Base-by-base conservation (phyloP, 2,888 invertebrate species). In the Drosophila siamana region DNA sequence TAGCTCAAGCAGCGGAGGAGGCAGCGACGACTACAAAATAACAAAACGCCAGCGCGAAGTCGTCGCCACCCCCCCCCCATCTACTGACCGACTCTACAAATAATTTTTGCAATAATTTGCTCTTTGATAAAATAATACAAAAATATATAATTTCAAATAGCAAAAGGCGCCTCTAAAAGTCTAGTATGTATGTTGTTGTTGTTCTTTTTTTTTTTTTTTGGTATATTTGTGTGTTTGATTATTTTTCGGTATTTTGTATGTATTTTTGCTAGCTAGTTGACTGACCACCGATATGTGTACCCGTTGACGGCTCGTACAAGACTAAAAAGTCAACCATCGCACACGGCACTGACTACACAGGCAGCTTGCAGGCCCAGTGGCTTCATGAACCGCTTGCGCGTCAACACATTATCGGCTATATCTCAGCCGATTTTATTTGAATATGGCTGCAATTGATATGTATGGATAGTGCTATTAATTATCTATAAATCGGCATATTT, bases 301-400 rank as follows among this genome's bases (percentile, higher is more conserved):
- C 87, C 93, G 93, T 93, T 93, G 93, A 93, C 91, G 93, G 93
- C 93, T 93, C 93, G 93, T 93, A 92, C 93, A 94, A 94, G 93
- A 94, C 94, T 94, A 93, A 92, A 93, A 92, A 90, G 93, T 93
- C 93, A 55, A 93, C 72, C 93, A 93, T 93, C 92, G 92, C 93
- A 92, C 92, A 93, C 93, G 93, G 94, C 33, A 33, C n/a, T n/a
- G 94, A 93, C 94, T 94, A 94, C 83, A 19, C 19, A 19, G 43
- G 79, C 94, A 94, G 94, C 94, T 94, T 93, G 94, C 95, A 94
- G 94, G 94, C 93, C 33, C 33, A 82, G 93, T 93, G 93, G 82
- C 77, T 84, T 83, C 79, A 74, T 79, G 70, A 71, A 50, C 69
- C 66, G 71, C 74, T 68, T 74, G 80, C 70, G 78, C 78, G 69